Evolutionary conservation across 92 coral and sea anemone species (phyloP).

Genomic region (Porites cylindrica): DNA sequence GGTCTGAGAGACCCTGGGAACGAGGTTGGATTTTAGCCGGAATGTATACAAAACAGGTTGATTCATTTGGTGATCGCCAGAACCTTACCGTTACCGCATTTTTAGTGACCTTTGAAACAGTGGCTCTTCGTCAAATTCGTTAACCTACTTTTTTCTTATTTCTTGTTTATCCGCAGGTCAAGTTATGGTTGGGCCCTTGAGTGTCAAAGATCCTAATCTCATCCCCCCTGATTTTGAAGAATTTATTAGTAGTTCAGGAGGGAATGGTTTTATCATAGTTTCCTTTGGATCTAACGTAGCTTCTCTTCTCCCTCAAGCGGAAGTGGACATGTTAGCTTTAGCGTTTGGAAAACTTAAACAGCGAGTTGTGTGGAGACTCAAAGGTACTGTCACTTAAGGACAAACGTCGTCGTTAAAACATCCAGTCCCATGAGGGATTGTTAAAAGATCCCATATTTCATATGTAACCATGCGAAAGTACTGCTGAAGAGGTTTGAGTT

Average conservation of each 20-base stretch:
- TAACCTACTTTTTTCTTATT: not conserved
- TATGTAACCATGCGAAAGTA: no score
- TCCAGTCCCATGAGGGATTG: no score
- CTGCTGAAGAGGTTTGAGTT: no score
- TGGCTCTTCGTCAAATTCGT: not conserved
- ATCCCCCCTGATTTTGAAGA: slow-evolving; percentile 37
- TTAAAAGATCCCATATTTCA: no score
- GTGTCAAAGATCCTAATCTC: not conserved
- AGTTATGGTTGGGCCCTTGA: not conserved
- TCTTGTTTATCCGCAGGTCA: not conserved
- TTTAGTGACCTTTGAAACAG: no score
- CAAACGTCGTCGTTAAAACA: no score
- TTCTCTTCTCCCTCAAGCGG: slow-evolving; percentile 47
- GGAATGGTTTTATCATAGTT: not conserved
- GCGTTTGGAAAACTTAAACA: not conserved
- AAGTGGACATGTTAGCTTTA: slow-evolving; percentile 14
- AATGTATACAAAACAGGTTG: no score
- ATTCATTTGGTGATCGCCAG: no score
- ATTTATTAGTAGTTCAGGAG: slow-evolving; percentile 11
- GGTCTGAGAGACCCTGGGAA: no score
- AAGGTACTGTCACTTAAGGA: not conserved
- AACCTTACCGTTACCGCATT: no score
- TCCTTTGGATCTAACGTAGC: not conserved
- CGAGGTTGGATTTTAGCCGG: no score
- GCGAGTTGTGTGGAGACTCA: not conserved